Evolutionary conservation across 2,888 invertebrate genomes (phyloP), one percentile per base, ranked within the genome.

Genomic region (Elegia similella): DNA sequence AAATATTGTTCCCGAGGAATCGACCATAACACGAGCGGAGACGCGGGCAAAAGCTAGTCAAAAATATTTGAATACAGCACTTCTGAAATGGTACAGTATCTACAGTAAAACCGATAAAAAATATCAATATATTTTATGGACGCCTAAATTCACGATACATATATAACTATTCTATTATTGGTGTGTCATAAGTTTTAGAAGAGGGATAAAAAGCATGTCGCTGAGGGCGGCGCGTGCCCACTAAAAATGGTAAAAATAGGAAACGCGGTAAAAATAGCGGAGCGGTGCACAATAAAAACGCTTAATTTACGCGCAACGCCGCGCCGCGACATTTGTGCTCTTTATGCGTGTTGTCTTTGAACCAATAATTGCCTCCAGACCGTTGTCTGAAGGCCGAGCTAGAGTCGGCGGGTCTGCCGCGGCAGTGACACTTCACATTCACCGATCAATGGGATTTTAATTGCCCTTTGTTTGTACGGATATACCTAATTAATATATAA

Each of bases 331-430:
- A 86, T 88, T 87, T 86, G 88, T 84, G 88, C 83, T 84, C 79
- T 90, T 90, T 90, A 90, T 87, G 89, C 76, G 82, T 89, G 89
- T 89, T 89, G 84, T 87, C 85, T 86, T 85, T 82, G 83, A 83
- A 81, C 85, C 83, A 88, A 89, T 86, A 89, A 86, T 84, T 80
- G 82, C 80, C 74, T 71, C 72, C 71, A 68, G 78, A 74, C 73
- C 64, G 72, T 71, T 72, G 73, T 73, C 69, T 59, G 72, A 69
- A 78, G 80, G 77, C 75, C 80, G 65, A 72, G 75, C 72, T 70
- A 65, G 23, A 23, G 64, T 55, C 55, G 47, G 44, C 7, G 12
- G 7, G 56, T 42, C 56, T 56, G 8, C 55, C 47, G 23, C 38
- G 7, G 10, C 16, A 15, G 29, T 48, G n/a, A 55, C 13, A 30